These are phyloP conservation scores for Spea bombifrons DNA, from an alignment of 2,113 vertebrate genomes.

Conservation along the genomic window DNA sequence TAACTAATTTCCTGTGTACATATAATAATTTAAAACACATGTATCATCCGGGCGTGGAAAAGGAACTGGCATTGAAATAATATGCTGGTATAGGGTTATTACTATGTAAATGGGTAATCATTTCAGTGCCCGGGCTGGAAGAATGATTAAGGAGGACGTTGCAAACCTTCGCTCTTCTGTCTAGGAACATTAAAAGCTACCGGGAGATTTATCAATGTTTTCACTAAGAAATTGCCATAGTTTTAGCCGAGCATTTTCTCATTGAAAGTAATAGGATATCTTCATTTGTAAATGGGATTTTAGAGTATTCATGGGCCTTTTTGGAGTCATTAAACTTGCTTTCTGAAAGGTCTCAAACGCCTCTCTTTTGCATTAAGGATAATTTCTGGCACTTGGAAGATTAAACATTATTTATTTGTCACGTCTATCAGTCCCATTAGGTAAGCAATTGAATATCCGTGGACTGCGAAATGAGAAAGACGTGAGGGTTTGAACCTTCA, in stretches of 20 bases:
- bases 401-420: too few species aligned
- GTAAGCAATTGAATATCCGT: too few species aligned
- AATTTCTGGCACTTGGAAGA: too few species aligned
- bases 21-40: conserved; percentile 81
- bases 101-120: conserved; percentile 73
- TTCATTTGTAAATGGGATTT: conserved; percentile 4
- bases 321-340: too few species aligned
- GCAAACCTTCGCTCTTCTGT: conserved; percentile 48
- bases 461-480: too few species aligned
- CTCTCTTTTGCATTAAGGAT: too few species aligned
- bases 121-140: conserved; percentile 63
- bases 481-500: too few species aligned
- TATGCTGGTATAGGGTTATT: conserved; percentile 64
- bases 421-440: too few species aligned
- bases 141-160: conserved; percentile 62
- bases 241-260: neutral
- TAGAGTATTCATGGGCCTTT: neutral
- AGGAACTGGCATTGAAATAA: conserved; percentile 67
- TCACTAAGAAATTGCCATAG: conserved; percentile 8
- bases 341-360: too few species aligned
- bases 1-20: conserved; percentile 78
- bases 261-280: conserved; percentile 2
- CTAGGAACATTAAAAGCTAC: neutral
- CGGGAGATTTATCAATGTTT: conserved; percentile 10
- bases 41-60: conserved; percentile 67